Evolutionary conservation across 2,888 invertebrate species (phyloP).

Genomic region (Pheosia gnoma): DNA sequence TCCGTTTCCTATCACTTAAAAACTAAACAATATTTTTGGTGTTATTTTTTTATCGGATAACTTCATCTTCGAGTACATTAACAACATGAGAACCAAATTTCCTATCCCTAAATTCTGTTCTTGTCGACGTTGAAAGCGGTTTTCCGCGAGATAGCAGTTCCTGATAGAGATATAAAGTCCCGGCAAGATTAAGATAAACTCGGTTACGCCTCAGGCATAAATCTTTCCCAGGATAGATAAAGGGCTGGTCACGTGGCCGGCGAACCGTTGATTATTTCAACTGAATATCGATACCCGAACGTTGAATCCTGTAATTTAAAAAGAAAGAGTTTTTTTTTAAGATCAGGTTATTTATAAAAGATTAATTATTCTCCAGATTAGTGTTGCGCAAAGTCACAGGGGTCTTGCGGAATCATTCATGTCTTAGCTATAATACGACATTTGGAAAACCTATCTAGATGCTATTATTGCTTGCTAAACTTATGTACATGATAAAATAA

Average conservation of each 20-base stretch:
- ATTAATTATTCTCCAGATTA: too few species aligned
- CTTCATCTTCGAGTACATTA: too few species aligned
- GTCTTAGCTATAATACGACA: too few species aligned
- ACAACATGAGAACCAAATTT: not conserved
- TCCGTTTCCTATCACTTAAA: too few species aligned
- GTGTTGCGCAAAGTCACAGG: too few species aligned
- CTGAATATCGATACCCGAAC: conserved; percentile 40
- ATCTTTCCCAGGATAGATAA: conserved; percentile 66
- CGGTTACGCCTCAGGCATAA: conserved; percentile 63
- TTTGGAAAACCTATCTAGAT: too few species aligned
- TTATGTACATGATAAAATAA: too few species aligned
- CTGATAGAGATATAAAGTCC: conserved; percentile 62
- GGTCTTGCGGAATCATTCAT: too few species aligned
- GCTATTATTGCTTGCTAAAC: too few species aligned
- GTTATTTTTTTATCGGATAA: too few species aligned
- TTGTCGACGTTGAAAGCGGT: conserved; percentile 3
- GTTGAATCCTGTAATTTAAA: conserved; percentile 21
- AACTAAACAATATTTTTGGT: too few species aligned
- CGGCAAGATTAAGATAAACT: conserved; percentile 68
- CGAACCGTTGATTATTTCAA: conserved; percentile 59
- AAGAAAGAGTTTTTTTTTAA: not conserved
- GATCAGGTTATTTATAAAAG: not conserved
- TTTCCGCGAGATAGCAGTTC: conserved; percentile 36
- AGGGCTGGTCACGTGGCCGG: conserved; percentile 60
- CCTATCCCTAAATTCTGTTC: conserved; percentile 3